Evolutionary conservation across 2,113 vertebrate species (phyloP).

Genomic region (Aegithalos caudatus): DNA sequence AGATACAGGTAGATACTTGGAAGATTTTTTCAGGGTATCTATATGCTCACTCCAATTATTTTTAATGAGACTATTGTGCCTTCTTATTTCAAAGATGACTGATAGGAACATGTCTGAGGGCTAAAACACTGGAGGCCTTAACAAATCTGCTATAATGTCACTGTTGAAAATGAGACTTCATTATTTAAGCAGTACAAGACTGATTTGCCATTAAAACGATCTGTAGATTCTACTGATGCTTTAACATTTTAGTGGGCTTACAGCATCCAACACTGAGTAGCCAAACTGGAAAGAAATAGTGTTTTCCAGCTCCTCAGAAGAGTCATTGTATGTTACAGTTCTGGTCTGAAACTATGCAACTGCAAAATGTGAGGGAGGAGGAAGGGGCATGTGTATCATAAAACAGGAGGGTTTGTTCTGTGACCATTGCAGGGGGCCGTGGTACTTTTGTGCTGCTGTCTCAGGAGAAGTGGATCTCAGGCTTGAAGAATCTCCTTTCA

Average conservation of each 20-base stretch:
- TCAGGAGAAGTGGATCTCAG: not conserved
- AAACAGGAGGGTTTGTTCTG: not conserved
- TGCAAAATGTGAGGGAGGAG: not conserved
- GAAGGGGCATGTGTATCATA: accelerated
- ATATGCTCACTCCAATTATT: not conserved
- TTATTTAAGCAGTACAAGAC: not conserved
- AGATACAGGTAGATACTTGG: not conserved
- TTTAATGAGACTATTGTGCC: not conserved
- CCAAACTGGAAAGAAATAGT: not conserved
- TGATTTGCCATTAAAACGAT: not conserved
- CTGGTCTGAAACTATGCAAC: not conserved
- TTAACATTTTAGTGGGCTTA: not conserved
- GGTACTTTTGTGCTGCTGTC: accelerated
- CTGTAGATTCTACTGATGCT: not conserved
- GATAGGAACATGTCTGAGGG: not conserved
- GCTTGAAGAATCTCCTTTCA: not conserved
- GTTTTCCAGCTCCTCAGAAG: not conserved
- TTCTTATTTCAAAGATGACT: not conserved
- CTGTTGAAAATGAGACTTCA: not conserved
- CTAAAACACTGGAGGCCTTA: not conserved
- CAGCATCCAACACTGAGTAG: not conserved
- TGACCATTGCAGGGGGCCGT: accelerated
- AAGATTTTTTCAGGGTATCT: not conserved
- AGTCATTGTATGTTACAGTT: not conserved
- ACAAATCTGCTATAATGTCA: not conserved